Evolutionary conservation across 2,113 vertebrate genomes (phyloP).

Genomic region (Gavia stellata): DNA sequence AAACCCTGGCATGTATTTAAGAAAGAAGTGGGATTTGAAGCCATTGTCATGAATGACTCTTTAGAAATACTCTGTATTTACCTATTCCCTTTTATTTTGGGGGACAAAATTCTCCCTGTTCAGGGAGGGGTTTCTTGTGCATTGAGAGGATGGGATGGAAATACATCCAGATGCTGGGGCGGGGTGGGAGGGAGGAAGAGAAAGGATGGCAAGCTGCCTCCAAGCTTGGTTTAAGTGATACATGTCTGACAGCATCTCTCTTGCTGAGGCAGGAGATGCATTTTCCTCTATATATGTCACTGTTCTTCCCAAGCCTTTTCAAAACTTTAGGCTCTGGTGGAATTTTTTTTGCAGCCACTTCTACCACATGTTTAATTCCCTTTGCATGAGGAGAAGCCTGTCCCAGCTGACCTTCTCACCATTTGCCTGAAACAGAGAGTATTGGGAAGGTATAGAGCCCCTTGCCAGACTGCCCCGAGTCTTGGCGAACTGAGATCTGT

Average conservation of each 20-base stretch:
- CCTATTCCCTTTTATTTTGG: neutral
- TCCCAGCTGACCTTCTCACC: neutral
- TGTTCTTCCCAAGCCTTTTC: neutral
- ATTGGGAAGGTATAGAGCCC: neutral
- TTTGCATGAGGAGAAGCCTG: neutral
- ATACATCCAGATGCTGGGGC: neutral
- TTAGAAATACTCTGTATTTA: neutral
- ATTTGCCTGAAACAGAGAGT: neutral
- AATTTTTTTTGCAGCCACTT: neutral
- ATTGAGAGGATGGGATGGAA: neutral
- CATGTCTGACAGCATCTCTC: neutral
- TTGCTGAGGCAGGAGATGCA: neutral
- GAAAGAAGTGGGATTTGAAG: neutral
- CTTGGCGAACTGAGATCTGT: neutral
- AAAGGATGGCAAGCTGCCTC: neutral
- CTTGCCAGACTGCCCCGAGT: neutral
- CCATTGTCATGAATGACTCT: neutral
- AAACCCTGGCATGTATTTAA: neutral
- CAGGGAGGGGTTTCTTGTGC: neutral
- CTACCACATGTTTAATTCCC: neutral
- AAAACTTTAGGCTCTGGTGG: neutral
- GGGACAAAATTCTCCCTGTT: neutral
- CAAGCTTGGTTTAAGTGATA: neutral
- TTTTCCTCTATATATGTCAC: neutral
- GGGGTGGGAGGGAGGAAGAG: neutral